Evolutionary conservation across 2,113 vertebrate genomes (phyloP).

Genomic region (Panthera uncia): DNA sequence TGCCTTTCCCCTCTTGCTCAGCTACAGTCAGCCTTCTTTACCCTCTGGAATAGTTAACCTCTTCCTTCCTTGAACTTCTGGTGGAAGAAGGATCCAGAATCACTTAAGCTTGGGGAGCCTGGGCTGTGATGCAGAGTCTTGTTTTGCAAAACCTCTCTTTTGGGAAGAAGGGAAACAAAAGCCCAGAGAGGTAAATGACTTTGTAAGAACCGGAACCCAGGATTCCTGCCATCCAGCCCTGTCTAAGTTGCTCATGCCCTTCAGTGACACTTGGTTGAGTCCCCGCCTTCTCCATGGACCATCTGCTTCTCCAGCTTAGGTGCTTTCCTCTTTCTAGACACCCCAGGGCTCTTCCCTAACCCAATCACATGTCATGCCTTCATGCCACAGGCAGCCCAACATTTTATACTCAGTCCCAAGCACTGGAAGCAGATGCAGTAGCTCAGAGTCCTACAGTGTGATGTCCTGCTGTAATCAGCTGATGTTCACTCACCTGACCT

Average conservation of each 20-base stretch:
- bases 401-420: not conserved
- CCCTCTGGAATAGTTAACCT: no score
- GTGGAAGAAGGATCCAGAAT: not conserved
- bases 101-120: not conserved
- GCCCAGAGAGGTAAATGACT: not conserved
- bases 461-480: not conserved
- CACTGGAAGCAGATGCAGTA: not conserved
- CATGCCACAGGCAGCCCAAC: not conserved
- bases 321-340: not conserved
- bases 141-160: not conserved
- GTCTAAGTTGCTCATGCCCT: no score
- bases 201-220: not conserved
- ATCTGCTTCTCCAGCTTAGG: not conserved
- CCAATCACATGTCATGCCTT: not conserved
- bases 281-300: not conserved
- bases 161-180: not conserved
- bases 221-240: not conserved
- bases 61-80: not conserved
- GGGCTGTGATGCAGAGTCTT: not conserved
- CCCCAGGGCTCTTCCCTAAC: not conserved
- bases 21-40: no score
- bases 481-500: not conserved
- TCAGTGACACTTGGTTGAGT: not conserved
- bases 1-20: not conserved
- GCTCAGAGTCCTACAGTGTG: not conserved